phyloP scores from a whole-genome alignment of 2,888 invertebrate species.

The Chalcosyrphus nemorum region DNA sequence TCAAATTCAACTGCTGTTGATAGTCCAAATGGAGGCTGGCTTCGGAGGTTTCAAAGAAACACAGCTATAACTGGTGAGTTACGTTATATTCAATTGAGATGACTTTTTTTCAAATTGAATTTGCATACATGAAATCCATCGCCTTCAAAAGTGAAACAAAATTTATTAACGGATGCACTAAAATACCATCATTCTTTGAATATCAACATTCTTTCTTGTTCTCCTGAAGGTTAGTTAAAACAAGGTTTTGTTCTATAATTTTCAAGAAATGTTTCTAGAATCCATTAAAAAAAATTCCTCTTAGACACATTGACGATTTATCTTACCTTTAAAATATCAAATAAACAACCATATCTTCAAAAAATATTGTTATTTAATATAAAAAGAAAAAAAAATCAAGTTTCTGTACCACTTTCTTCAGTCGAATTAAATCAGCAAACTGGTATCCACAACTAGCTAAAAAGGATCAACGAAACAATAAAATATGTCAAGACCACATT shows the following conservation, averaged over 20 bases:
- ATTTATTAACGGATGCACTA: neutral
- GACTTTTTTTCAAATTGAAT: neutral
- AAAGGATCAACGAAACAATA: conserved; percentile 8
- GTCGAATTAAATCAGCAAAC: conserved; percentile 5
- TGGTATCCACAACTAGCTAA: neutral
- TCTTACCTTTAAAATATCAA: neutral
- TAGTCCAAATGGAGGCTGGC: too few species aligned
- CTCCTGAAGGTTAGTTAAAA: neutral
- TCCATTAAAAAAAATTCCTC: neutral
- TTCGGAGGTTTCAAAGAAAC: too few species aligned
- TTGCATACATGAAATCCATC: neutral
- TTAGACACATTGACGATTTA: neutral
- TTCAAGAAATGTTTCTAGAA: neutral
- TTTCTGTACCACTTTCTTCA: neutral
- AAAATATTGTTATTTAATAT: neutral
- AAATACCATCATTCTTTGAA: neutral
- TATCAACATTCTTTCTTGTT: neutral
- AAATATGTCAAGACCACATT: neutral
- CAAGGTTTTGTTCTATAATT: too few species aligned
- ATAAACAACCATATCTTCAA: neutral
- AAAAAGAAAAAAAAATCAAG: neutral
- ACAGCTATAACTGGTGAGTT: too few species aligned
- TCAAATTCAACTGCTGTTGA: too few species aligned
- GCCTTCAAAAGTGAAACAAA: neutral
- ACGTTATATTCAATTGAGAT: too few species aligned